Percentiles rank a stretch among this genome's conserved stretches.
These are phyloP conservation scores for Eurytoma californica DNA, from an alignment of 2,888 invertebrate genomes.

Conservation along the genomic window DNA sequence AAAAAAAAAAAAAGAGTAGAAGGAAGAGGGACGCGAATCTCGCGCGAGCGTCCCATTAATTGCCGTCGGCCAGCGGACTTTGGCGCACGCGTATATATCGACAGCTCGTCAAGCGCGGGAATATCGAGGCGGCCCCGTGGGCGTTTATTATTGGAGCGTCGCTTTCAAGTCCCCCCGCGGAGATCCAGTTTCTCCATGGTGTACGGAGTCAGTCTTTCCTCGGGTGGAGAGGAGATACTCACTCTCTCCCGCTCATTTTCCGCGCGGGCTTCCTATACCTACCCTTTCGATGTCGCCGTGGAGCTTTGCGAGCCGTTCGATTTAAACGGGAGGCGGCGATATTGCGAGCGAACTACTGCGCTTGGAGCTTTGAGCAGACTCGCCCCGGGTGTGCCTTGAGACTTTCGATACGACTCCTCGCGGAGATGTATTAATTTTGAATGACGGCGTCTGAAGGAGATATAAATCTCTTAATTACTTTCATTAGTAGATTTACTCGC, in stretches of 20 bases:
- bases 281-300: background rate
- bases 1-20: background rate
- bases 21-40: background rate
- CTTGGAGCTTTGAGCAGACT: background rate
- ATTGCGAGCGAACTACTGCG: no score
- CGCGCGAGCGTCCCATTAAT: slow-evolving; percentile 28
- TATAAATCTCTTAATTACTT: no score
- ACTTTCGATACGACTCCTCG: no score
- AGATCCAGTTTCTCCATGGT: slow-evolving; percentile 22
- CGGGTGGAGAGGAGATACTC: background rate
- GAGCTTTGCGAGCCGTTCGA: no score
- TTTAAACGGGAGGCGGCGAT: no score
- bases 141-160: slow-evolving; percentile 43
- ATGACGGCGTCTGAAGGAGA: no score
- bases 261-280: background rate
- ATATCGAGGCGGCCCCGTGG: slow-evolving; percentile 24
- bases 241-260: background rate
- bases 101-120: slow-evolving; percentile 45
- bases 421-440: no score
- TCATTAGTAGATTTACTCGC: no score
- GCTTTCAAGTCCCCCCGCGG: slow-evolving; percentile 31
- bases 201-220: background rate
- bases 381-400: background rate
- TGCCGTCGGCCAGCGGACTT: slow-evolving; percentile 14
- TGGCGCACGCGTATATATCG: slow-evolving; percentile 23